Evolutionary conservation across 2,113 vertebrate species (phyloP), one percentile per base, ranked within the genome.

Genomic region (Etheostoma spectabile): DNA sequence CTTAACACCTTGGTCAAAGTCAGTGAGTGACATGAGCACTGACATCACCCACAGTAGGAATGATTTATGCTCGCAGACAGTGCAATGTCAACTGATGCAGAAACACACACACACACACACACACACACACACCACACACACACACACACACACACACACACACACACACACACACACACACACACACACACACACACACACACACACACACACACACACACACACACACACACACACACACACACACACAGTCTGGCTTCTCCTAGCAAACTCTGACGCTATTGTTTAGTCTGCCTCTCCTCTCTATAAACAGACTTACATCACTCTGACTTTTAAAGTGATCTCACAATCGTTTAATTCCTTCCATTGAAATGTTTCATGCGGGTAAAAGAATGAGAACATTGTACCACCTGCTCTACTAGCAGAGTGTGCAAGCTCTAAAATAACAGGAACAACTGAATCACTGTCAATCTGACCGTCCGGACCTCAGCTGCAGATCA

Each of bases 401-500:
- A 68, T 13, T 80, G 55, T 55, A 45, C 35, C 64, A 82, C 61
- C 64, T 76, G 77, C 62, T 74, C 57, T 10, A 19, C 11, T 11
- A 24, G 53, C 52, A 24, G 63, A 2, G 61, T 49, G 65, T 88
- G 68, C 19, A 82, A 49, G 42, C 0, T 2, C 55, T 76, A 46
- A 75, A 78, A 82, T 70, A 85, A 90, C 79, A 90, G 77, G 79
- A 90, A 88, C 74, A 68, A 46, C 53, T 61, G 77, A 84, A 86
- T 81, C 71, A 74, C 53, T 48, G 84, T 81, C 27, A 81, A 91
- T 88, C 85, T 88, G 88, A 83, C 51, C 15, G 70, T 80, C 83
- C 83, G 88, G 87, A 93, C 88, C 87, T 87, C 84, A 74, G 86
- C 76, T 87, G 77, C 79, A 71, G 27, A 88, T 90, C 87, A 88